A percentile compares a stretch with the other conserved stretches of the same genome.
Evolutionary conservation across 35 echinoderm and acorn worm genomes (phyloP).

Genomic region (Hemicentrotus pulcherrimus): DNA sequence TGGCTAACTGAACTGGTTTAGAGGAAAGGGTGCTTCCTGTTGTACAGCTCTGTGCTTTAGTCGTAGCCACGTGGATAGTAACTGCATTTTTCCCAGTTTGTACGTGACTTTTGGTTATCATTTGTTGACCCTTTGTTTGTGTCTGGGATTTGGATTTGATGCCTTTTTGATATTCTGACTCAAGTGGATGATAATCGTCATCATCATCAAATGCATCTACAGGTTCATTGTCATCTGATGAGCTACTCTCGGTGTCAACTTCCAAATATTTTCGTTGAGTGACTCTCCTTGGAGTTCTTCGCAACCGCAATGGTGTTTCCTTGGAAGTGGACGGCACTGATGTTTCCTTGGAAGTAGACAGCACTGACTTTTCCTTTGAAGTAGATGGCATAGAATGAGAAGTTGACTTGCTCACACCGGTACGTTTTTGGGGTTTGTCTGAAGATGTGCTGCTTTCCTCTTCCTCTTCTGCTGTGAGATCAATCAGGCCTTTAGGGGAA

Average conservation of each 20-base stretch:
- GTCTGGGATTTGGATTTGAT: neutral
- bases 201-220: neutral
- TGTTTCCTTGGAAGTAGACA: neutral
- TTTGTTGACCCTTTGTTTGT: neutral
- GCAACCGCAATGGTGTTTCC: neutral
- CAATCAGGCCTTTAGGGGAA: constrained; percentile 3
- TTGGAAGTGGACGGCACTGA: neutral
- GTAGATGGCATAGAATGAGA: neutral
- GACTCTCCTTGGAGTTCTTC: constrained; percentile 38
- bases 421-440: neutral
- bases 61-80: neutral
- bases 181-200: constrained; percentile 2
- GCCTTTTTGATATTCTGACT: neutral
- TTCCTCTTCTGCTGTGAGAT: neutral
- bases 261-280: neutral
- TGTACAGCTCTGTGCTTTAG: neutral
- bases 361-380: neutral
- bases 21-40: neutral
- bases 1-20: neutral
- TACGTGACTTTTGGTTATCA: neutral
- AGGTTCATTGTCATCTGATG: neutral
- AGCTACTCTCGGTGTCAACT: neutral
- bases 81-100: neutral
- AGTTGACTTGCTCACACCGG: neutral
- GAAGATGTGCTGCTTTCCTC: neutral